Evolutionary conservation across 2,113 vertebrate species (phyloP), one percentile per base, ranked within the genome.

Genomic region (Neofelis nebulosa): DNA sequence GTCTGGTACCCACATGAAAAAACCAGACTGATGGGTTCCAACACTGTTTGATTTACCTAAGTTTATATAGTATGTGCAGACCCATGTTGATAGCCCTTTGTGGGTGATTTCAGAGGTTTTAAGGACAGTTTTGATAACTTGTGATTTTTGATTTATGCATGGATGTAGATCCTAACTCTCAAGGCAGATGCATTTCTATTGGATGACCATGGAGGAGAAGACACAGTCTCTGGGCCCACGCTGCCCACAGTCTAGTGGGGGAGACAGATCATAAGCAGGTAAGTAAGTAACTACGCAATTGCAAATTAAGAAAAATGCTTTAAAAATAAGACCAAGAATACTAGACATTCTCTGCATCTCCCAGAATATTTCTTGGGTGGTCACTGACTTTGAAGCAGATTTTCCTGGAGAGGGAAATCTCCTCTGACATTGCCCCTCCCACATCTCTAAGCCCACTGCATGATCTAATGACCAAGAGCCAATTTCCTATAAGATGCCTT

Each of bases 51-150:
- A 41, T 29, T 50, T 63, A 13, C 3, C 25, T 33, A 29, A 19
- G 76, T 14, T 38, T 15, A 9, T 4, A 2, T 0, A 45, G 4
- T 13, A 19, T 13, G 41, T 6, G 10, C 2, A 65, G 86, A 79
- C 27, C 41, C 7, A 27, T 0, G 1, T 36, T 3, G 3, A 19
- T 2, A 33, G 41, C 36, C 48, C 3, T 25, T 23, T 16, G 50
- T 19, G 33, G 29, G 18, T 2, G 41, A 61, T 7, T 50, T 33
- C 38, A 31, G 63, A 36, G 55, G 45, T 73, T 61, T 45, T n/a
- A 10, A 66, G 88, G 83, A 31, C 19, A 11, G 38, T 52, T 93
- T 16, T 63, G 29, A n/a, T 66, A 5, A 52, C 19, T 7, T 45
- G 23, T 27, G 23, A 14, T 36, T 52, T 95, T 73, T 33, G 52